Base-by-base conservation (phyloP, 2,888 invertebrate species). In the Cheilosia pagana region DNA sequence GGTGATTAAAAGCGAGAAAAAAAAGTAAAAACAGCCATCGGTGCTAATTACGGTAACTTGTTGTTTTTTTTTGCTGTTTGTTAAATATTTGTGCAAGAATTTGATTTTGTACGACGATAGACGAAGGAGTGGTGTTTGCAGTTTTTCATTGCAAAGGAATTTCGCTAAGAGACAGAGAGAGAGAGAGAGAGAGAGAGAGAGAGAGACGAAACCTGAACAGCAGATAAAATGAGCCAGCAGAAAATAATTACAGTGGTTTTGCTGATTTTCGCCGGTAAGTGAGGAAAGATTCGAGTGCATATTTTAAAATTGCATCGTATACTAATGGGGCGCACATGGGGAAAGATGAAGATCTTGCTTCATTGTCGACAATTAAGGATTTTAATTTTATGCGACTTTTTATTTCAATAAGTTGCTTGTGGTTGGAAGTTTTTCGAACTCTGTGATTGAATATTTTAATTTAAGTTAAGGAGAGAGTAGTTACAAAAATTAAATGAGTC, bases 21-120 rank as follows among this genome's bases (percentile, higher is more conserved):
- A 19, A 8, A 57, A 28, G 35, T 14, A 19, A 19, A 35, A 76
- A 59, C 71, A 77, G 55, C 53, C 41, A 71, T 45, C 77, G 82
- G 82, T 82, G 77, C 82, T 82, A 72, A 82, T 82, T 77, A 82
- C 76, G 72, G 77, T 71, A 67, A 77, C 82, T 82, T 72, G 77
- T 72, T 72, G n/a, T 16, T 41, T 55, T 63, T 41, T 65, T 52
- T 35, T 28, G 28, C 28, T 8, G 28, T 28, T 28, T 60, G 16
- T 35, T 60, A 67, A 71, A 77, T 81, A 71, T 76, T 76, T 77
- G 60, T 39, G 57, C 63, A 68, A 50, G 63, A 63, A 63, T 71
- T 79, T 55, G 68, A 75, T 81, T 63, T 78, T 50, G 21, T 57
- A 41, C 41, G n/a, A 28, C 35, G 28, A 31, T 59, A 50, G 3